phyloP scores from a whole-genome alignment of 1,140 invertebrate genomes.

The Babylonia areolata region DNA sequence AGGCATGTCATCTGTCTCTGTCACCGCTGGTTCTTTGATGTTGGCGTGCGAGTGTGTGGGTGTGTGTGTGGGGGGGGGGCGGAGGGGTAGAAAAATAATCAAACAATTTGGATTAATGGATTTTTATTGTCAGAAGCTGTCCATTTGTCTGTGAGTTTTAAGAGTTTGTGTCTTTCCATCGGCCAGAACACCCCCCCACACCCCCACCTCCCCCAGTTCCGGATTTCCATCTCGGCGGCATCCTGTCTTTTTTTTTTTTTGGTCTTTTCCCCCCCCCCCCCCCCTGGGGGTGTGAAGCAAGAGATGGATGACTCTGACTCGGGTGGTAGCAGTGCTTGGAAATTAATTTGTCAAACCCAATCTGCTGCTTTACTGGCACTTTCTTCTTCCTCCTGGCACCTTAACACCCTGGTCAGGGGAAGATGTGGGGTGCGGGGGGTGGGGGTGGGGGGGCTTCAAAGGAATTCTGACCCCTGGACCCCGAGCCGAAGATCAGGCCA shows the following conservation, averaged over 20 bases:
- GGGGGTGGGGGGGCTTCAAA: slow-evolving; percentile 19
- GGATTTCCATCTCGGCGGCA: neutral
- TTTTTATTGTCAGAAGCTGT: slow-evolving; percentile 43
- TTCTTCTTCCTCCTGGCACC: neutral
- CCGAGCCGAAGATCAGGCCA: slow-evolving; percentile 3
- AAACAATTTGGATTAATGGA: slow-evolving; percentile 44
- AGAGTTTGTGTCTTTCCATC: slow-evolving; percentile 15
- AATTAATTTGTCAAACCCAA: slow-evolving; percentile 37
- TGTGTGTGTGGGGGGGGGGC: too few relatives aligned
- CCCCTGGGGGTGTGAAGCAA: too few relatives aligned
- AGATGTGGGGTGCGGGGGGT: too few relatives aligned
- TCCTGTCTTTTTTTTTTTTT: neutral
- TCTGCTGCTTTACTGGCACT: slow-evolving; percentile 27
- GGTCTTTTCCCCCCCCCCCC: too few relatives aligned
- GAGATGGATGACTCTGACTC: neutral
- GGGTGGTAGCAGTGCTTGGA: slow-evolving; percentile 25
- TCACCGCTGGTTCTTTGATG: slow-evolving; percentile 31
- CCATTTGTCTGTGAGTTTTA: slow-evolving; percentile 37
- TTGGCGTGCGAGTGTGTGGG: neutral
- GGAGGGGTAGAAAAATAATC: slow-evolving; percentile 39
- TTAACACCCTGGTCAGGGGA: slow-evolving; percentile 19
- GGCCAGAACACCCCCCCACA: too few relatives aligned
- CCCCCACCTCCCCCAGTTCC: neutral
- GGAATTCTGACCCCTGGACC: neutral
- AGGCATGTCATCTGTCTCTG: slow-evolving; percentile 30